Base-by-base conservation (phyloP, 2,888 invertebrate genomes). In the Rhabditoides inermis region DNA sequence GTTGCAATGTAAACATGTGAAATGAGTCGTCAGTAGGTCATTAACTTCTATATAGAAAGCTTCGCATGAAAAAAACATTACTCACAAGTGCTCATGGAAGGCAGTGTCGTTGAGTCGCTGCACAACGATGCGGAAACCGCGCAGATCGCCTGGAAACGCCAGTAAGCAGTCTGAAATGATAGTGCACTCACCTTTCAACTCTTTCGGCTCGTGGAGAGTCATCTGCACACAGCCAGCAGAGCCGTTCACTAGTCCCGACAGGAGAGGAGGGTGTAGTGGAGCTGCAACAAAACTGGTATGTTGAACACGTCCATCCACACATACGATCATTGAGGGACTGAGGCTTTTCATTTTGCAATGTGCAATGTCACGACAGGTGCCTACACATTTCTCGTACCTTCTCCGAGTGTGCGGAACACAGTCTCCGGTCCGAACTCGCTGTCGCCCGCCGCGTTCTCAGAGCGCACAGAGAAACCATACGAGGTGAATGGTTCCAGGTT, bases 391-490 rank as follows among this genome's bases (percentile, higher is more conserved):
- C 12, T 48, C 55, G 12, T 10, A 61, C 55, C 44, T 40, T 63
- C 60, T 32, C 72, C 72, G 7, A 63, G 47, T 10, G 73, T 75
- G 25, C 64, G 48, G 46, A 70, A 68, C 4, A 57, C 58, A 0
- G 59, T 58, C 49, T 73, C 73, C 1, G 67, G 67, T 1, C 73
- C 70, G 46, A 73, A 73, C 7, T 64, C 63, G 49, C 70, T 69
- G n/a, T 53, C 53, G 30, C 73, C 73, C 3, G 72, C 74, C 1
- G 58, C 58, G 49, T 73, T 73, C 55, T 73, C 73, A 2, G 69
- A 72, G 3, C 72, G 59, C 18, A 73, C 69, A 0, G 64, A 54
- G 45, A 65, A 65, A 15, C 60, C 53, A 44, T 65, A 67, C n/a
- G n/a, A n/a, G n/a, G n/a, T n/a, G n/a, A n/a, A n/a, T n/a, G n/a